Evolutionary conservation across 2,888 invertebrate species (phyloP).

Genomic region (Torymus tubicola): DNA sequence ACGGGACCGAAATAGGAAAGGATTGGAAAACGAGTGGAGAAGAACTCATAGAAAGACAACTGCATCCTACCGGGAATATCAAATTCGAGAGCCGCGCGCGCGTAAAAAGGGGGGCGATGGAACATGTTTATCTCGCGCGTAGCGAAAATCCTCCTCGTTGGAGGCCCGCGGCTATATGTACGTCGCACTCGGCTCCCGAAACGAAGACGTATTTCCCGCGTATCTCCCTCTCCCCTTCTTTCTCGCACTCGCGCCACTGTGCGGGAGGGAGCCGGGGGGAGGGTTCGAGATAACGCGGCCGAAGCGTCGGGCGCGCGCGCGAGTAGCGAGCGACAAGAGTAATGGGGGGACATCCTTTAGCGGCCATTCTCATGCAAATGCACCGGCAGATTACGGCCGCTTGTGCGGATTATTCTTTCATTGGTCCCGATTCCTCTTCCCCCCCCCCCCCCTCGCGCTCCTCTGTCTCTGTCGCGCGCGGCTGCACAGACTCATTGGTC

Average conservation of each 20-base stretch:
- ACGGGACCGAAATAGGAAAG: neutral
- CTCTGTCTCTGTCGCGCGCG: constrained; percentile 2
- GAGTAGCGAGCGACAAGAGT: constrained; percentile 64
- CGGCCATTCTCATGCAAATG: constrained; percentile 72
- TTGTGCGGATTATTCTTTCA: constrained; percentile 69
- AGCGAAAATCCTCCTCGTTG: constrained; percentile 1
- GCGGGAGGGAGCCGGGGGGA: neutral
- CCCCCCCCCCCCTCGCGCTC: neutral
- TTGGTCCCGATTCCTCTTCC: constrained; percentile 65
- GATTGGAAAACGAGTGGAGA: constrained; percentile 16
- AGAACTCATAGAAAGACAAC: neutral
- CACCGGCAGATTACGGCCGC: constrained; percentile 70
- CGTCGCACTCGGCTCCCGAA: neutral
- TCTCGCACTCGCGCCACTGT: no score
- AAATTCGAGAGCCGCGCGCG: neutral
- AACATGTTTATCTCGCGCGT: constrained; percentile 18
- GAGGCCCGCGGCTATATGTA: neutral
- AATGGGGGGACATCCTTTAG: constrained; percentile 71
- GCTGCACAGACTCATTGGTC: neutral
- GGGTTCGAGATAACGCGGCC: constrained; percentile 51
- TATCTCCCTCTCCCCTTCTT: constrained; percentile 26
- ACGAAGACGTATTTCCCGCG: constrained; percentile 44
- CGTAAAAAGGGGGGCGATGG: neutral
- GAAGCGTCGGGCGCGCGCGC: constrained; percentile 63
- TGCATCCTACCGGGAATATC: neutral